Conservation (phyloP, 2,113 vertebrate species). For the Onychostruthus taczanowskii region DNA sequence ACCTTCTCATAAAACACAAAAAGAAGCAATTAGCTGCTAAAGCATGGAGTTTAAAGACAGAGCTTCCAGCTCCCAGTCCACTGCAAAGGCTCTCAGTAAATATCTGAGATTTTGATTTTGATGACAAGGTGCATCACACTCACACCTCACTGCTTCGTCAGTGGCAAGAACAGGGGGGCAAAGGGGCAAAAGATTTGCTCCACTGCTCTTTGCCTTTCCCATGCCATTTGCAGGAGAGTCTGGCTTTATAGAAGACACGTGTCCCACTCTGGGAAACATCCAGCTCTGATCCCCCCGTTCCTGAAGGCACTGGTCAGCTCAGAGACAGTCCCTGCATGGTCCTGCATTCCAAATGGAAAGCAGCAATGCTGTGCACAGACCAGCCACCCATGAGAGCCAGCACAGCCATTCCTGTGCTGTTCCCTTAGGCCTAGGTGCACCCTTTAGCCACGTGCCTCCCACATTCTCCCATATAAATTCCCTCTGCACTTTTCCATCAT, state of each 20-base stretch:
- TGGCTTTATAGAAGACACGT: background rate
- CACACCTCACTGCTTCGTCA: background rate
- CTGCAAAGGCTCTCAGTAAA: background rate
- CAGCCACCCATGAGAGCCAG: background rate
- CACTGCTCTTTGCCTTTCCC: background rate
- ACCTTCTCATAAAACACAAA: background rate
- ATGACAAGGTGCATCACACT: background rate
- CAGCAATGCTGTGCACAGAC: background rate
- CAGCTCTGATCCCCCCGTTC: background rate
- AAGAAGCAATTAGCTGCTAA: background rate
- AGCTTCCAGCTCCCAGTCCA: background rate
- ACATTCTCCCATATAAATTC: background rate
- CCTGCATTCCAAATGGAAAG: background rate
- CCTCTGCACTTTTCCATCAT: background rate
- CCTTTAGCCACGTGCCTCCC: background rate
- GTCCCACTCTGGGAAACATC: background rate
- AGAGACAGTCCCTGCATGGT: background rate
- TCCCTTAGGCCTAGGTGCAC: background rate
- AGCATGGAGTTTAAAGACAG: background rate
- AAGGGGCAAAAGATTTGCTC: background rate
- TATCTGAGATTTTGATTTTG: background rate
- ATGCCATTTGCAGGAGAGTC: background rate
- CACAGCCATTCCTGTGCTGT: background rate
- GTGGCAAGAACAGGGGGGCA: background rate
- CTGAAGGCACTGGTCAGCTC: background rate